Percentiles rank a stretch among this genome's conserved stretches.
These are phyloP conservation scores for Heliconius hewitsoni DNA, from an alignment of 1,140 invertebrate genomes.

Conservation along the genomic window DNA sequence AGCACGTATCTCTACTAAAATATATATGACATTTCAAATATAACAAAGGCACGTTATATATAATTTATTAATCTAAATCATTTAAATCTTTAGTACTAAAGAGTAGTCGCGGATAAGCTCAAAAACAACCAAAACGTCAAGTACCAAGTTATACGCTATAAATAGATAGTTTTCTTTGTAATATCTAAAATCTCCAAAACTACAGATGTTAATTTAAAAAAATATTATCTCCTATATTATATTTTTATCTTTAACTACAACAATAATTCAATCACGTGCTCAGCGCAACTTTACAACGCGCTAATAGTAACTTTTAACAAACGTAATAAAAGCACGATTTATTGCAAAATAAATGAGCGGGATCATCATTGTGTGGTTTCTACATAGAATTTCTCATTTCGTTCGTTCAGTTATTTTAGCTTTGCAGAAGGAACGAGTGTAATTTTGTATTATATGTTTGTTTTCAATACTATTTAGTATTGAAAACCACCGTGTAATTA, in stretches of 20 bases:
- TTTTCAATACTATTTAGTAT: background rate
- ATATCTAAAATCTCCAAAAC: background rate
- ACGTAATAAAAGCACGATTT: slow-evolving; percentile 12
- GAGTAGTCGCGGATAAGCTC: too few relatives aligned
- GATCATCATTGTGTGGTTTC: background rate
- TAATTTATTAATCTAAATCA: too few relatives aligned
- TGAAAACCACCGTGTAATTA: background rate
- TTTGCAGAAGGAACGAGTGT: background rate
- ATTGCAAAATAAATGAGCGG: slow-evolving; percentile 1
- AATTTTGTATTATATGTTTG: background rate
- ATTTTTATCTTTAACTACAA: background rate
- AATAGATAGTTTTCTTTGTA: too few relatives aligned
- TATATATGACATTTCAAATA: too few relatives aligned
- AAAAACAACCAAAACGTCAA: too few relatives aligned
- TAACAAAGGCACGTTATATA: too few relatives aligned
- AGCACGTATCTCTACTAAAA: too few relatives aligned
- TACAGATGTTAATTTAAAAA: background rate
- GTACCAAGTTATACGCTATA: too few relatives aligned
- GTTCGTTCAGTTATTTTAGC: background rate
- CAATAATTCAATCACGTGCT: background rate
- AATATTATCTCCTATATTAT: too few relatives aligned
- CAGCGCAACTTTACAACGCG: background rate
- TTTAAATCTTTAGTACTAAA: too few relatives aligned
- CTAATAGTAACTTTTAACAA: background rate
- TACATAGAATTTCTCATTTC: background rate